Base-by-base conservation (phyloP, 1,140 invertebrate species). In the Paraescarpia echinospica region DNA sequence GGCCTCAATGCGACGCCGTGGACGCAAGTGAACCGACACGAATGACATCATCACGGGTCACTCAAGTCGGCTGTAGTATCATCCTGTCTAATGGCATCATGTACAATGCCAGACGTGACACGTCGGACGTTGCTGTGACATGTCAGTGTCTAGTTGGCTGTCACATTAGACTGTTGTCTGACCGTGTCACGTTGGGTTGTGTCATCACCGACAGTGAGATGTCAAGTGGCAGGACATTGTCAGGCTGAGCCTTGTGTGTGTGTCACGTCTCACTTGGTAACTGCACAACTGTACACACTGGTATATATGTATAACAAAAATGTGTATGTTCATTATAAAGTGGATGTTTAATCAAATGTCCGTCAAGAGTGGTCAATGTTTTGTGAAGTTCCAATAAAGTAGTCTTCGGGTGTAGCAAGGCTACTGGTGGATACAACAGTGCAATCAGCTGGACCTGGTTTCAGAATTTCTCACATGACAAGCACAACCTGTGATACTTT, bases 1-100 rank as follows among this genome's bases (percentile, higher is more conserved):
- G 35, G 97, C 98, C 92, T 97, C 98, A 89, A 99, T 99, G 98
- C 98, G 98, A 94, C 97, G 98, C 94, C 97, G 98, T 93, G 96
- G 96, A 48, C 92, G 95, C 33, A 95, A 94, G 90, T 95, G 59
- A 90, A 90, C 27, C 89, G 18, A 51, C 18, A 51, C 48, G 8
- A 4, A 77, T 31, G 27, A 77, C 22, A 18, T 77, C 59, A 77
- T 77, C 27, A 77, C 4, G 1, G 18, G 59, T 77, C 59, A 77
- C 9, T 31, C 48, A 51, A 51, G 48, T n/a, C n/a, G n/a, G n/a
- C 4, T 41, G 41, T 41, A 12, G 41, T 41, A 12, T 41, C 41
- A 41, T 41, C 41, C 41, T 41, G 41, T 77, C 59, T 77, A 4
- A 18, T 77, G 59, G 59, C 27, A 18, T 77, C 59, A 27, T 27